phyloP scores from a whole-genome alignment of 2,113 vertebrate species.

The Gobius niger region DNA sequence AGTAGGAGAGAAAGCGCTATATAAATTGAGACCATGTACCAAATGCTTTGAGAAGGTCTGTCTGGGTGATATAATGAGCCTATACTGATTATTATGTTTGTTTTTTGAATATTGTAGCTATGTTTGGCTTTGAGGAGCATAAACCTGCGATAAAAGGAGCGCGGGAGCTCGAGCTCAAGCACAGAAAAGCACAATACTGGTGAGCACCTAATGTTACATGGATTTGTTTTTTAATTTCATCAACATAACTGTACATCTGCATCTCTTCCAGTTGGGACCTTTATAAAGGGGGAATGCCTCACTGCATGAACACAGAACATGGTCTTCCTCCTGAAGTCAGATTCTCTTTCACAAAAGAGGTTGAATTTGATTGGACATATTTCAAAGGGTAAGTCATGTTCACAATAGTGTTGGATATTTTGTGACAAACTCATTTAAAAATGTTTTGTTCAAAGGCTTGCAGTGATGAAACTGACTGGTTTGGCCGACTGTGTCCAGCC shows the following conservation, averaged over 20 bases:
- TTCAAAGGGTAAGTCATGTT: slow-evolving; percentile 33
- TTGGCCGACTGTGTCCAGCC: slow-evolving; percentile 2
- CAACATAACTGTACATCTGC: background rate
- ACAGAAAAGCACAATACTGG: background rate
- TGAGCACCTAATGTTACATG: background rate
- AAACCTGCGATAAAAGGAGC: background rate
- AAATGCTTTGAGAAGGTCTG: no score
- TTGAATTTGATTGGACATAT: no score
- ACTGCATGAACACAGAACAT: slow-evolving; percentile 18
- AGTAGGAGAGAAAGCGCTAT: no score
- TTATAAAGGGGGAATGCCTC: slow-evolving; percentile 45
- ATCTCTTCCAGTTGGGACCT: slow-evolving; percentile 50
- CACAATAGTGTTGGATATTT: background rate
- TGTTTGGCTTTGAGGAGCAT: slow-evolving; percentile 40
- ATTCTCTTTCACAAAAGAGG: no score
- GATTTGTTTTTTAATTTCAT: background rate
- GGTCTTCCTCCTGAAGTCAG: slow-evolving; percentile 51
- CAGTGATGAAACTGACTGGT: slow-evolving; percentile 52
- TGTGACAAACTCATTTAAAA: background rate
- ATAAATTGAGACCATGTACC: no score
- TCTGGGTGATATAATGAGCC: no score
- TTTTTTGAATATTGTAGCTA: slow-evolving; percentile 26
- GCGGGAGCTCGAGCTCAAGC: slow-evolving; percentile 35
- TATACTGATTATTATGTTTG: background rate
- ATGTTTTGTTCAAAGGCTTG: slow-evolving; percentile 28